Evolutionary conservation across 2,888 invertebrate genomes (phyloP), one percentile per base, ranked within the genome.

Genomic region (Oligia strigilis): DNA sequence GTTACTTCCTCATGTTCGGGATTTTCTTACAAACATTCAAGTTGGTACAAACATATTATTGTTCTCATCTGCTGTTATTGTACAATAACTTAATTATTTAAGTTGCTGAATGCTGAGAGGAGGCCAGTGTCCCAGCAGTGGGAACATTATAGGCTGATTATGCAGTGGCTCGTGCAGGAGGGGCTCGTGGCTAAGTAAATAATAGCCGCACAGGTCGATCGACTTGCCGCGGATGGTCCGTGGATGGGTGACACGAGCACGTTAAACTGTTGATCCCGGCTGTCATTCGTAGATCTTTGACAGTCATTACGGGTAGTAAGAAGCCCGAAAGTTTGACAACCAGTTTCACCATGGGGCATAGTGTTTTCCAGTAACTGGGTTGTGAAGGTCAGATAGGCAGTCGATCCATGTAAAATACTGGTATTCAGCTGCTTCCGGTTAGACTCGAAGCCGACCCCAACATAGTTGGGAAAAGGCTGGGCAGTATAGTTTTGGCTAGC

Each of bases 21-120:
- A 66, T 49, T 8, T 40, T 29, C 1, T 40, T 23, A 72, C 49
- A 40, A 70, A 36, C 64, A 66, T 4, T 46, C n/a, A n/a, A 67
- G 66, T 78, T 60, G 4, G 58, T 17, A 49, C 36, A 49, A 43
- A 19, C 17, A 66, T 52, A 80, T n/a, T n/a, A n/a, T 43, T 43
- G 46, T 29, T 77, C 36, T 64, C 70, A n/a, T 29, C 55, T 19
- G 8, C 52, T 55, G 58, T 23, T 67, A 23, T 67, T 60, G n/a
- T 29, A 29, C 29, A 29, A 29, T 29, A 29, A 29, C 29, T 29
- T 29, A 29, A n/a, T n/a, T n/a, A n/a, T n/a, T n/a, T n/a, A n/a
- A n/a, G 29, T 29, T 29, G 29, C 29, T 29, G 29, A 29, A 29
- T 29, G 29, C 29, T 29, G 9, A 43, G 43, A 43, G 9, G 43